Conservation (phyloP, 2,113 vertebrate genomes). For the Fregetta grallaria region DNA sequence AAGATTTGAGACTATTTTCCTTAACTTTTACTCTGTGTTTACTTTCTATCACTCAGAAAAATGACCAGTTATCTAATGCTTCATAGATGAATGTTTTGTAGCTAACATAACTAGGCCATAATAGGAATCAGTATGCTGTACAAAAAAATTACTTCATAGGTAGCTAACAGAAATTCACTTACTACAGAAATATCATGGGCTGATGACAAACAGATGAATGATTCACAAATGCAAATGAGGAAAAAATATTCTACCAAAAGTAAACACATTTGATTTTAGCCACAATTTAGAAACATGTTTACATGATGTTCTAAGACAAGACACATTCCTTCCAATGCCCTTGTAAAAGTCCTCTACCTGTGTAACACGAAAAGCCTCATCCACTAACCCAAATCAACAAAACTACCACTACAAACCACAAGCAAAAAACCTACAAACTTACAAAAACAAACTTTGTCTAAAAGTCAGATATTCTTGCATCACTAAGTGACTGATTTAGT, state of each 20-base stretch:
- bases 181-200: conserved; percentile 54
- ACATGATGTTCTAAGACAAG: neutral
- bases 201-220: conserved; percentile 61
- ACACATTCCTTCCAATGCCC: conserved; percentile 2
- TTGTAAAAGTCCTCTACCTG: neutral
- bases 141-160: neutral
- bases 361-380: neutral
- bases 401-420: neutral
- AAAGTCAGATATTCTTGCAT: neutral
- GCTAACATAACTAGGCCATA: neutral
- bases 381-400: neutral
- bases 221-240: conserved; percentile 63
- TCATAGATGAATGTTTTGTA: neutral
- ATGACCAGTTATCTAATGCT: neutral
- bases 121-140: neutral
- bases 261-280: conserved; percentile 54
- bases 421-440: neutral
- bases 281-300: conserved; percentile 50
- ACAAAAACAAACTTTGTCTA: neutral
- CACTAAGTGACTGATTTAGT: neutral
- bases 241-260: conserved; percentile 59
- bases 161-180: conserved; percentile 63
- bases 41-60: neutral
- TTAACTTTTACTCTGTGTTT: neutral
- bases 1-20: neutral